Evolutionary conservation across 2,797 vertebrate species (phyloP).

Genomic region (Micromesistius poutassou): DNA sequence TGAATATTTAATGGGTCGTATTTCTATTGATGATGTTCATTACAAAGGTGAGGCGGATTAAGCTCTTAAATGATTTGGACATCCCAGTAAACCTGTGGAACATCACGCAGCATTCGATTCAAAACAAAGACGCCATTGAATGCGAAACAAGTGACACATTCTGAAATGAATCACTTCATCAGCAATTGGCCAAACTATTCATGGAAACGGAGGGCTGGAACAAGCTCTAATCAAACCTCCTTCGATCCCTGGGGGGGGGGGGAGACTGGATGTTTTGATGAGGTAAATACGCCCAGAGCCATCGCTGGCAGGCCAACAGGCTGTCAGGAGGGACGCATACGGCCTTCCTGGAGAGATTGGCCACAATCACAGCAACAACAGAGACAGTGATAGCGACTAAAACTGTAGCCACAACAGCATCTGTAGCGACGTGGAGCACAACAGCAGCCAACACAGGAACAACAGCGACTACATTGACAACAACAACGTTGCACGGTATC

Average conservation of each 20-base stretch:
- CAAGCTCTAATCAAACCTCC: constrained; percentile 46
- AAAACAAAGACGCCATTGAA: constrained; percentile 44
- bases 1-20: constrained; percentile 55
- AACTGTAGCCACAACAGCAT: background rate
- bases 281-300: constrained; percentile 39
- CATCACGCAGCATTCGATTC: constrained; percentile 57
- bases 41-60: constrained; percentile 57
- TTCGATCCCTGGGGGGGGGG: constrained; percentile 31
- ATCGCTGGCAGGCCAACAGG: constrained; percentile 30
- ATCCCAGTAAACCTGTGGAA: constrained; percentile 37
- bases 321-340: constrained; percentile 26
- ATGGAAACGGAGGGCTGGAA: constrained; percentile 34
- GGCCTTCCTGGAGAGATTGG: constrained; percentile 40
- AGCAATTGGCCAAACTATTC: constrained; percentile 42
- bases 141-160: constrained; percentile 26
- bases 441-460: constrained; percentile 19
- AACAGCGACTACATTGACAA: constrained; percentile 17
- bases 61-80: constrained; percentile 42
- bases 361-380: background rate
- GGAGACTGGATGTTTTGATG: constrained; percentile 48
- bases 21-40: constrained; percentile 25
- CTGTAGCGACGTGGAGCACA: background rate
- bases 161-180: constrained; percentile 51
- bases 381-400: background rate
- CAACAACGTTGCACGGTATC: background rate